A percentile compares a stretch with the other conserved stretches of the same genome.
Conservation (phyloP, 2,888 invertebrate genomes). For the Campaea margaritaria region DNA sequence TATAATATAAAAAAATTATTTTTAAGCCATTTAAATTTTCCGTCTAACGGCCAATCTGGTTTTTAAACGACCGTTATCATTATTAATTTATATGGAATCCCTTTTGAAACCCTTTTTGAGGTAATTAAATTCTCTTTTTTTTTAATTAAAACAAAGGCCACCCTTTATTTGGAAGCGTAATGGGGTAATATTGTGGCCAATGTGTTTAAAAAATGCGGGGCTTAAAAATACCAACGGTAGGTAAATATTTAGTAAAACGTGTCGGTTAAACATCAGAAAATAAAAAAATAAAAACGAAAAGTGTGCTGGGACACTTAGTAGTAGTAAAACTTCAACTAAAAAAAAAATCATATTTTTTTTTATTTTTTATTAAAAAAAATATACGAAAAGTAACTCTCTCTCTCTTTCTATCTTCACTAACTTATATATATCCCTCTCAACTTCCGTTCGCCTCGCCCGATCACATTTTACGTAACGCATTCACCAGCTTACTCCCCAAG, state of each 20-base stretch:
- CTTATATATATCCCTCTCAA: no score
- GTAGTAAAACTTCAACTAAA: no score
- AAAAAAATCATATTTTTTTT: no score
- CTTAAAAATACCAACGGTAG: slow-evolving; percentile 6
- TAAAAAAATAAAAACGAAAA: neutral
- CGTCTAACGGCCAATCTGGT: slow-evolving; percentile 28
- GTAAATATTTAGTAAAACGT: neutral
- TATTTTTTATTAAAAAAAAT: no score
- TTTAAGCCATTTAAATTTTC: slow-evolving; percentile 19
- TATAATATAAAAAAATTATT: slow-evolving; percentile 11
- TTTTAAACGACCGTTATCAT: slow-evolving; percentile 30
- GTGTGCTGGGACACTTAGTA: no score
- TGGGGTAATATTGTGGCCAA: slow-evolving; percentile 22
- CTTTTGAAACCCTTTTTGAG: slow-evolving; percentile 31
- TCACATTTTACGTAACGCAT: no score
- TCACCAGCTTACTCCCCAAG: no score
- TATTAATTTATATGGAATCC: slow-evolving; percentile 33
- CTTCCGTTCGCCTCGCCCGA: no score
- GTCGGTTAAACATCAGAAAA: neutral
- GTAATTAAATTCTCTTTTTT: slow-evolving; percentile 37
- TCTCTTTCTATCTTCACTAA: no score
- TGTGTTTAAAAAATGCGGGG: slow-evolving; percentile 15
- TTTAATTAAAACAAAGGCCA: slow-evolving; percentile 33
- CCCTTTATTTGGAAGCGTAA: slow-evolving; percentile 21
- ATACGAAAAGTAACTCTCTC: no score